These are phyloP conservation scores for Rhopalosiphum maidis DNA, from an alignment of 1,140 invertebrate species.

Conservation along the genomic window DNA sequence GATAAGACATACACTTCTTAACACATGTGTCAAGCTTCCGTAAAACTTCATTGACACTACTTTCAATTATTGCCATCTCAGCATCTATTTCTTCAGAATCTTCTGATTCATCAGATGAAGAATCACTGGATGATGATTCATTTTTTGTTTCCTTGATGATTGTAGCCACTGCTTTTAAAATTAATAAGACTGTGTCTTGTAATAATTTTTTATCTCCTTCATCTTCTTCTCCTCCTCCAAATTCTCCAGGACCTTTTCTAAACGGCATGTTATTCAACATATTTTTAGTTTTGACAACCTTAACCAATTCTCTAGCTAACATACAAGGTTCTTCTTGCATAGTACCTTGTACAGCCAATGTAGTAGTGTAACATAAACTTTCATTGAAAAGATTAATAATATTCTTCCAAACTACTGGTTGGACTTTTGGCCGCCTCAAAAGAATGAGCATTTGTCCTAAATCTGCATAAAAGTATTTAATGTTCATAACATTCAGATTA, in stretches of 20 bases:
- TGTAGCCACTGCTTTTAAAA: slow-evolving; percentile 86
- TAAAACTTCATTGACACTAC: slow-evolving; percentile 80
- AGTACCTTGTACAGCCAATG: slow-evolving; percentile 83
- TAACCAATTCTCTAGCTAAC: slow-evolving; percentile 81
- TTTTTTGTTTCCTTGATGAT: slow-evolving; percentile 88
- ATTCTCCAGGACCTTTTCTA: slow-evolving; percentile 66
- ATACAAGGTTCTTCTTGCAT: slow-evolving; percentile 86
- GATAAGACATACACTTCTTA: slow-evolving; percentile 80
- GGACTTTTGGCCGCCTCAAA: slow-evolving; percentile 75
- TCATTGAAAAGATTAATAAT: slow-evolving; percentile 84
- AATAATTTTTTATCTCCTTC: slow-evolving; percentile 72
- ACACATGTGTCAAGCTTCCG: slow-evolving; percentile 83
- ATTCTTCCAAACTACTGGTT: slow-evolving; percentile 83
- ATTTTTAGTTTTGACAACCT: slow-evolving; percentile 83
- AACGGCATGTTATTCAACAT: slow-evolving; percentile 75
- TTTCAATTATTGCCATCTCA: slow-evolving; percentile 86
- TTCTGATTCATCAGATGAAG: slow-evolving; percentile 73
- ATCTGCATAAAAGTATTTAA: slow-evolving; percentile 85
- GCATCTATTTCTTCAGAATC: slow-evolving; percentile 81
- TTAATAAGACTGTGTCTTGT: slow-evolving; percentile 83
- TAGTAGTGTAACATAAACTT: slow-evolving; percentile 87
- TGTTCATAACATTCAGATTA: slow-evolving; percentile 86
- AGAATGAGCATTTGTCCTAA: slow-evolving; percentile 77
- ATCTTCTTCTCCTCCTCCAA: slow-evolving; percentile 66
- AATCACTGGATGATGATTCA: slow-evolving; percentile 76